These are phyloP conservation scores for Papilio xuthus DNA, from an alignment of 1,140 invertebrate species.

Conservation along the genomic window DNA sequence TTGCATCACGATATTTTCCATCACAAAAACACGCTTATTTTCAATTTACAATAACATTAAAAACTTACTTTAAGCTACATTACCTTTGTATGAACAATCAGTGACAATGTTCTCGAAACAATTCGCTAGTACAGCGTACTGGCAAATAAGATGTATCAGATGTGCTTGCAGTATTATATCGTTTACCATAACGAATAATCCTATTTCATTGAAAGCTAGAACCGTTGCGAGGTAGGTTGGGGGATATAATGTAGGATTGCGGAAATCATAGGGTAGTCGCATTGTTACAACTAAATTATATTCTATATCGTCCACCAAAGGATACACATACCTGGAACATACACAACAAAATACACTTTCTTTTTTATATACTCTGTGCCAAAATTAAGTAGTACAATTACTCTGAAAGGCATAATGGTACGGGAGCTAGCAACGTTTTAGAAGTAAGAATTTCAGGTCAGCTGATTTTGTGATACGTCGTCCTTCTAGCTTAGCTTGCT, in stretches of 20 bases:
- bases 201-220: constrained; percentile 55
- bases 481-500: too few relatives aligned
- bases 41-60: not conserved
- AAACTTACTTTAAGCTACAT: not conserved
- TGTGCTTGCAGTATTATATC: constrained; percentile 67
- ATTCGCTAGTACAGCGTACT: constrained; percentile 62
- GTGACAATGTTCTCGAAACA: constrained; percentile 65
- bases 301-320: constrained; percentile 66
- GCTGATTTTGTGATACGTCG: too few relatives aligned
- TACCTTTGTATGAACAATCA: constrained; percentile 52
- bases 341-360: constrained; percentile 8
- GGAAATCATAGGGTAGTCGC: constrained; percentile 55
- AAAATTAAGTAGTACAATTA: too few relatives aligned
- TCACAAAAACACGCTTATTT: too few relatives aligned
- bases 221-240: constrained; percentile 52
- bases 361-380: too few relatives aligned
- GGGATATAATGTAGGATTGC: constrained; percentile 49
- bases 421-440: too few relatives aligned
- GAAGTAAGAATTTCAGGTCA: too few relatives aligned
- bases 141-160: constrained; percentile 68
- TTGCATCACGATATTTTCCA: too few relatives aligned
- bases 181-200: constrained; percentile 63
- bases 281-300: constrained; percentile 65
- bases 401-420: too few relatives aligned
- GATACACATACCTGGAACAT: constrained; percentile 66